A percentile compares a stretch with the other conserved stretches of the same genome.
phyloP scores from a whole-genome alignment of 2,888 invertebrate species.

The Plagiodera versicolora region DNA sequence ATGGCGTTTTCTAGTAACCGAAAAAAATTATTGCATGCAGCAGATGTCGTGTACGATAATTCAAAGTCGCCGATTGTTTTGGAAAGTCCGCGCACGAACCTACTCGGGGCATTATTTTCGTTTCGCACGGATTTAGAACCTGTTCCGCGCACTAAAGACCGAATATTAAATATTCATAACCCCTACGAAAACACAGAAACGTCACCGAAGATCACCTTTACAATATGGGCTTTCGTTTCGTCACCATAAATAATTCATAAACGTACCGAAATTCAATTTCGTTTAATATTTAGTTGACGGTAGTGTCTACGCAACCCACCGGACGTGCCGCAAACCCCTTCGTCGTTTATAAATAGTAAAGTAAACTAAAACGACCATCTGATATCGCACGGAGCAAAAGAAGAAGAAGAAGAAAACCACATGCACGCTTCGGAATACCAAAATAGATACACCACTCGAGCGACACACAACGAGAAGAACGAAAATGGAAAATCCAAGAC shows the following conservation, averaged over 20 bases:
- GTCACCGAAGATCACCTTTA: too few relatives aligned
- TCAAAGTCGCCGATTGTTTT: too few relatives aligned
- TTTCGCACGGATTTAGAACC: not conserved
- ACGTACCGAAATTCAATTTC: not conserved
- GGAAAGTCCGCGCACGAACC: not conserved
- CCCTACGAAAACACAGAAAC: too few relatives aligned
- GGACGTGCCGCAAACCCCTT: too few relatives aligned
- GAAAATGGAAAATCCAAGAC: not conserved
- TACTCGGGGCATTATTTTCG: not conserved
- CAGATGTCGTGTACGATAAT: not conserved
- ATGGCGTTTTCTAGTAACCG: too few relatives aligned
- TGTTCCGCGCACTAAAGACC: too few relatives aligned
- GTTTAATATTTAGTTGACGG: too few relatives aligned
- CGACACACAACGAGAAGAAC: not conserved
- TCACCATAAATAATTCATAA: not conserved
- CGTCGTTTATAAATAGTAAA: not conserved
- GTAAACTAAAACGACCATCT: not conserved
- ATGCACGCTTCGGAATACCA: not conserved
- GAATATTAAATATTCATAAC: too few relatives aligned
- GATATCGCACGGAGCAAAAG: not conserved
- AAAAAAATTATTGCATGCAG: too few relatives aligned
- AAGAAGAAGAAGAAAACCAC: not conserved
- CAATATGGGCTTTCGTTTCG: not conserved
- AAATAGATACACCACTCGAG: not conserved
- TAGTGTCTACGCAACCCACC: too few relatives aligned